These are phyloP conservation scores for Onthophagus sagittarius DNA, from an alignment of 2,888 invertebrate genomes.

Conservation along the genomic window DNA sequence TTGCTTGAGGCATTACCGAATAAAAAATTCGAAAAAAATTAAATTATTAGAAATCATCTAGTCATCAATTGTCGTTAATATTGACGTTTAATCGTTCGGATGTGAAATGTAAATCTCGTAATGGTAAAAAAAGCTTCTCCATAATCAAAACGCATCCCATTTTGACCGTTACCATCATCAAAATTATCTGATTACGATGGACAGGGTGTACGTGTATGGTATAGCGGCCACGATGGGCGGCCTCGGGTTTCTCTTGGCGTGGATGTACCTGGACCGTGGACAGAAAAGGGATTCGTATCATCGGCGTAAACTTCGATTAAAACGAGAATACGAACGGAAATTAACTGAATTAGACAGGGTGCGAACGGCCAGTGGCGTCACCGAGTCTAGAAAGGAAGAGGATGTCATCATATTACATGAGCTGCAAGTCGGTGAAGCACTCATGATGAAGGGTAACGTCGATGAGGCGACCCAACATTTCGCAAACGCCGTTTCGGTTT, in stretches of 20 bases:
- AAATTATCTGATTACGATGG: slow-evolving; percentile 20
- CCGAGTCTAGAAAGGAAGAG: slow-evolving; percentile 18
- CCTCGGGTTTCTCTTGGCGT: slow-evolving; percentile 23
- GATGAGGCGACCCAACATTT: slow-evolving; percentile 34
- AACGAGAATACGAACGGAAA: slow-evolving; percentile 21
- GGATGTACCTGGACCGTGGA: slow-evolving; percentile 24
- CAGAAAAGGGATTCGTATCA: slow-evolving; percentile 25
- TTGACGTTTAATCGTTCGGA: slow-evolving; percentile 10
- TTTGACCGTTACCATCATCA: slow-evolving; percentile 8
- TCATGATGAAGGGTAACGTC: slow-evolving; percentile 29
- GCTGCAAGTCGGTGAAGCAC: slow-evolving; percentile 31
- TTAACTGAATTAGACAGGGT: slow-evolving; percentile 16
- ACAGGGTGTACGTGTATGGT: slow-evolving; percentile 19
- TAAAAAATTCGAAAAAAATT: background rate
- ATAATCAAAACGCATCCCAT: background rate
- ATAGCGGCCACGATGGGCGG: slow-evolving; percentile 23
- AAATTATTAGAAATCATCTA: background rate
- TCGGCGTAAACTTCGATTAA: slow-evolving; percentile 21
- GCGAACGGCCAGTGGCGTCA: slow-evolving; percentile 5
- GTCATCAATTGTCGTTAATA: background rate
- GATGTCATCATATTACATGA: slow-evolving; percentile 31
- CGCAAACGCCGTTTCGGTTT: slow-evolving; percentile 33
- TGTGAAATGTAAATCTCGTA: slow-evolving; percentile 17
- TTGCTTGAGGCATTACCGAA: background rate
- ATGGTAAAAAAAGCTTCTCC: background rate